Base-by-base conservation (phyloP, 2,888 invertebrate species). In the Eristalinus aeneus region DNA sequence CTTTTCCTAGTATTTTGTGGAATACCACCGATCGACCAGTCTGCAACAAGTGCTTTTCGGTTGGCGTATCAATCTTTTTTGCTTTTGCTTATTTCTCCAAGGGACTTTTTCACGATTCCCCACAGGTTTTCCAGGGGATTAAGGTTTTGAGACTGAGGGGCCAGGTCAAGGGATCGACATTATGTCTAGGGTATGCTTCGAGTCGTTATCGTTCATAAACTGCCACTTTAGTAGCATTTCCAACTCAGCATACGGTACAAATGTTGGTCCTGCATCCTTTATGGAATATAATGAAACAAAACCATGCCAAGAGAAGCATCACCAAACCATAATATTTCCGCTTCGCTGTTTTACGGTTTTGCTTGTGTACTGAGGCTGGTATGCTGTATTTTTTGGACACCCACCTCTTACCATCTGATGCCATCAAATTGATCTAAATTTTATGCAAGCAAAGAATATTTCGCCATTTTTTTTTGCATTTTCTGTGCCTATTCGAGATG, bases 321-420 rank as follows among this genome's bases (percentile, higher is more conserved):
- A n/a, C 20, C 5, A 64, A 64, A 64, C 64, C 46, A 46, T 53
- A 65, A 65, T 65, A 46, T 16, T 65, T 23, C 64, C 64, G 39
- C 64, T 46, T 65, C 27, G 23, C 23, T 16, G 65, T 46, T 65
- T 65, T 8, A 65, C 39, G 65, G n/a, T 65, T 65, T 65, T 65
- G 65, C 65, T 46, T 23, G 65, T 65, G 65, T 46, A 65, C 46
- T 65, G 46, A 46, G n/a, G 46, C 46, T 39, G 20, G 64, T 39
- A 34, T 63, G 34, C 16, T 64, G 36, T 23, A 64, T 64, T 64
- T 32, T 63, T 34, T 34, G 36, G 63, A 63, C 46, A 23, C 46
- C 46, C 22, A 39, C n/a, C n/a, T n/a, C n/a, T n/a, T n/a, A n/a
- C n/a, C n/a, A n/a, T n/a, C n/a, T n/a, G n/a, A n/a, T n/a, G n/a